phyloP scores from a whole-genome alignment of 2,113 vertebrate species.

The Gorsachius goisagi region DNA sequence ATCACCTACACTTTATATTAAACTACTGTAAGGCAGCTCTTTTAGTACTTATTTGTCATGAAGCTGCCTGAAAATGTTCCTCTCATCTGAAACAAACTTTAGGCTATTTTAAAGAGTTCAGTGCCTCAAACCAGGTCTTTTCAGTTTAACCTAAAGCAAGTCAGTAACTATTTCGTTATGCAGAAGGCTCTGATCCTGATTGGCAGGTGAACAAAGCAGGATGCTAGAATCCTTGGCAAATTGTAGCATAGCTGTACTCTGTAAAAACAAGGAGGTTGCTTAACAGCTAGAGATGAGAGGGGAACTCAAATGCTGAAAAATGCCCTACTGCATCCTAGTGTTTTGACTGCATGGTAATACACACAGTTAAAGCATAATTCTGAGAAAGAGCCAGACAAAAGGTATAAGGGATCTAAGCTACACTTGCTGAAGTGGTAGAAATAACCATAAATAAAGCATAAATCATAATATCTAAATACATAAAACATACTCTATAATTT shows the following conservation, averaged over 20 bases:
- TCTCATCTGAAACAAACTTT: background rate
- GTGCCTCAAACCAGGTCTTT: background rate
- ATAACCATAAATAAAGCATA: background rate
- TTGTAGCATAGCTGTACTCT: background rate
- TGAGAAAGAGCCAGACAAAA: background rate
- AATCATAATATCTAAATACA: background rate
- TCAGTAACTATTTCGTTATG: background rate
- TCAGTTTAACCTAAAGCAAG: background rate
- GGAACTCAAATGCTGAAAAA: background rate
- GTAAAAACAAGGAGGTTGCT: background rate
- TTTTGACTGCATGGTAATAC: background rate
- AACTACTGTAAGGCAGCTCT: background rate
- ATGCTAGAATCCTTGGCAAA: background rate
- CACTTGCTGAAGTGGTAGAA: background rate
- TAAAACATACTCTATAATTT: background rate
- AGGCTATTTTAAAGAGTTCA: background rate
- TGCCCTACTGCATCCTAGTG: background rate
- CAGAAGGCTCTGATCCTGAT: background rate
- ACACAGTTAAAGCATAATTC: background rate
- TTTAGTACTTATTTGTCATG: background rate
- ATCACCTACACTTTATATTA: background rate
- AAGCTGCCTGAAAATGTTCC: background rate
- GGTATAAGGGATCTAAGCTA: background rate
- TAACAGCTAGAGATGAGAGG: background rate
- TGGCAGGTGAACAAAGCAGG: background rate